Conservation (phyloP, 2,797 vertebrate species). For the Enteromius afrohamiltoni region DNA sequence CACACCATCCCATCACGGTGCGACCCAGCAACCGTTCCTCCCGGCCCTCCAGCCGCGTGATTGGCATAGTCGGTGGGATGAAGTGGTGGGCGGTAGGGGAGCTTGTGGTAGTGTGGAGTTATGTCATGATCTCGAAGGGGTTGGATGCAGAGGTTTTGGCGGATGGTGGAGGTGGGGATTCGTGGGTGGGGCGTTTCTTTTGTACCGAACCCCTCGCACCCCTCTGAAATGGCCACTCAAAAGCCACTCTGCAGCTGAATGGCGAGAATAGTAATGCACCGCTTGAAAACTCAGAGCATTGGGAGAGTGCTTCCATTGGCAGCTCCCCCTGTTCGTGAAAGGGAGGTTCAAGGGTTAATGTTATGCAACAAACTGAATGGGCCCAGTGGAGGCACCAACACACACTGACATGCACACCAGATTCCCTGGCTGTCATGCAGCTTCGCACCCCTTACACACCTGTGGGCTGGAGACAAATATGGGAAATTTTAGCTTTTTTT, state of each 20-base stretch:
- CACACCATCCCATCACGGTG: constrained; percentile 36
- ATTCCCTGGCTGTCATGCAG: constrained; percentile 29
- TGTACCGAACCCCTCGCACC: constrained; percentile 68
- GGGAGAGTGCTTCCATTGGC: constrained; percentile 72
- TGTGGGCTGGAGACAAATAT: not conserved
- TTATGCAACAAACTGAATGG: constrained; percentile 82
- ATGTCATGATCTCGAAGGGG: constrained; percentile 29
- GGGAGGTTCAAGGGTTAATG: constrained; percentile 83
- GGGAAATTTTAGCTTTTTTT: not conserved
- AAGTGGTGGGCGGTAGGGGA: constrained; percentile 41
- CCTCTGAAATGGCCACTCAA: constrained; percentile 81
- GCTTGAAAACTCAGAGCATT: constrained; percentile 64
- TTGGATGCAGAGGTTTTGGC: not conserved
- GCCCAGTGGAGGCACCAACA: constrained; percentile 67
- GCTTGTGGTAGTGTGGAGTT: constrained; percentile 6
- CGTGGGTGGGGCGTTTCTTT: constrained; percentile 63
- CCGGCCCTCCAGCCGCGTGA: constrained; percentile 30
- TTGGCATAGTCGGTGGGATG: constrained; percentile 38
- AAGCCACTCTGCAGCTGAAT: constrained; percentile 73
- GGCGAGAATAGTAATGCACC: constrained; percentile 72
- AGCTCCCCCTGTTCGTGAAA: constrained; percentile 74
- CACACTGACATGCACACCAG: constrained; percentile 70
- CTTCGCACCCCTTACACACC: constrained; percentile 4
- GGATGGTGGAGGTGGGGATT: constrained; percentile 53
- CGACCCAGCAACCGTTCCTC: constrained; percentile 10